Conservation (phyloP, 2,888 invertebrate genomes). For the Lasioglossum calceatum region DNA sequence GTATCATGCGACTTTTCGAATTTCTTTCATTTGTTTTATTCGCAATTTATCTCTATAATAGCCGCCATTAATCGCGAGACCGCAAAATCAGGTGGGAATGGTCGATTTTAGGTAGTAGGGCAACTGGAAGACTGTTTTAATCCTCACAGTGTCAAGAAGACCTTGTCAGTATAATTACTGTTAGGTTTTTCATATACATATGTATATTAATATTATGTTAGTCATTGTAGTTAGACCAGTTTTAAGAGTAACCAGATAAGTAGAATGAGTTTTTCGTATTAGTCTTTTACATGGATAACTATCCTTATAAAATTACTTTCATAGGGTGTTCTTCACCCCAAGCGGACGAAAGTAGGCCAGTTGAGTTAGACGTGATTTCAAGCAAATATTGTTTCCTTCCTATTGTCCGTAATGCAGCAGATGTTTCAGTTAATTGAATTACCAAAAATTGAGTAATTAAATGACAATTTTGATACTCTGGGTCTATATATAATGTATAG, state of each 20-base stretch:
- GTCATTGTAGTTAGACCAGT: too few relatives aligned
- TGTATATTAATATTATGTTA: too few relatives aligned
- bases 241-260: background rate
- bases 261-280: background rate
- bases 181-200: too few relatives aligned
- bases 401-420: too few relatives aligned
- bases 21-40: background rate
- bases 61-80: background rate
- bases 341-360: background rate
- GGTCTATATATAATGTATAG: too few relatives aligned
- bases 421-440: too few relatives aligned
- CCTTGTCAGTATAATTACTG: background rate
- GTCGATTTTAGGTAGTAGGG: background rate
- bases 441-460: too few relatives aligned
- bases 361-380: background rate
- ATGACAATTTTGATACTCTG: too few relatives aligned
- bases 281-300: background rate
- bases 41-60: background rate
- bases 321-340: background rate
- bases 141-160: background rate
- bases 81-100: background rate
- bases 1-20: slow-evolving; percentile 17
- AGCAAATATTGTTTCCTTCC: background rate
- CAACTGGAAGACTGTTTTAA: background rate
- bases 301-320: background rate